Conservation (phyloP, 1,140 invertebrate species). For the Trichomalopsis sarcophagae region DNA sequence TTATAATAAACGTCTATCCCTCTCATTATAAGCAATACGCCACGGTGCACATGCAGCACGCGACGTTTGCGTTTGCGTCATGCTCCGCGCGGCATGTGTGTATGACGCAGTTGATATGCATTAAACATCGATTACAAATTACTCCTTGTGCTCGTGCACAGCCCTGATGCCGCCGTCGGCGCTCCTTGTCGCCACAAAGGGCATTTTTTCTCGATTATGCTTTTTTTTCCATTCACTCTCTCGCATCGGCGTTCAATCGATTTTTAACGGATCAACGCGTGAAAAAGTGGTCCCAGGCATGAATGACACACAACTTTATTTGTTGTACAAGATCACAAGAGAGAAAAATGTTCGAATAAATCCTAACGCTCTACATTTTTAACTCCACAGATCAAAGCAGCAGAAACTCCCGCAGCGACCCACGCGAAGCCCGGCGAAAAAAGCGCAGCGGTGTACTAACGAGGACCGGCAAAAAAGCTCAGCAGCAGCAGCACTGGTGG, state of each 20-base stretch:
- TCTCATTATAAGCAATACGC: background rate
- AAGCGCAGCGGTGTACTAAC: background rate
- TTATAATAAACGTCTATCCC: background rate
- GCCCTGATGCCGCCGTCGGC: too few species aligned
- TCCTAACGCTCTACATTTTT: background rate
- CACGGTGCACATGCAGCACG: background rate
- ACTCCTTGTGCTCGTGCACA: background rate
- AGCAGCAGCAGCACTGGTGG: too few species aligned
- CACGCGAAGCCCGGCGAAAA: background rate
- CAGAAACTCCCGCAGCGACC: background rate
- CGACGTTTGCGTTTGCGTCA: background rate
- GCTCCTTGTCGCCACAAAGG: too few species aligned
- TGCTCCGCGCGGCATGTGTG: background rate
- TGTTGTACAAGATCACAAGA: too few species aligned
- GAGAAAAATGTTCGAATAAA: background rate
- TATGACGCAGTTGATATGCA: background rate
- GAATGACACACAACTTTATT: background rate
- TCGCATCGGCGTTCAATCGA: too few species aligned
- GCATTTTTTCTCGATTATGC: background rate
- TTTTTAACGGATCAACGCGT: too few species aligned
- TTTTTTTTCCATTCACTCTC: background rate
- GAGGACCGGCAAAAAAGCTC: background rate
- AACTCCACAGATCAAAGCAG: background rate
- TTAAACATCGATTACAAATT: conserved; percentile 12
- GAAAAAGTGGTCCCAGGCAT: too few species aligned